phyloP scores from a whole-genome alignment of 2,113 vertebrate genomes.

The Brachirus orientalis region DNA sequence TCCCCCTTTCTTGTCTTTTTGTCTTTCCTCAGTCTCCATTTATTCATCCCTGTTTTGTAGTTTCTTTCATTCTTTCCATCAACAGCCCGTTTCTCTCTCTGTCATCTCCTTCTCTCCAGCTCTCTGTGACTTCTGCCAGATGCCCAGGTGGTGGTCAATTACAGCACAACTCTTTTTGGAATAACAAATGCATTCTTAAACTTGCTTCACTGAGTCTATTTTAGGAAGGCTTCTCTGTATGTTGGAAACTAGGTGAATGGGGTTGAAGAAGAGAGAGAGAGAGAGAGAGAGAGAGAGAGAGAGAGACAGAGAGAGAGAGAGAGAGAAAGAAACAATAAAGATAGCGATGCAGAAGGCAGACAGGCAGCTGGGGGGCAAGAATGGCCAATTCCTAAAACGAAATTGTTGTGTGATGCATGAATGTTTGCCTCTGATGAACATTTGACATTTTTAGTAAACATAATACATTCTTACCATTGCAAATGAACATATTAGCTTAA shows the following conservation, averaged over 20 bases:
- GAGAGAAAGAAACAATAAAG: slow-evolving; percentile 10
- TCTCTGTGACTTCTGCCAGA: slow-evolving; percentile 68
- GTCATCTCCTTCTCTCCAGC: slow-evolving; percentile 38
- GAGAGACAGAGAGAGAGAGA: slow-evolving; percentile 9
- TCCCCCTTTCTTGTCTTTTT: slow-evolving; percentile 59
- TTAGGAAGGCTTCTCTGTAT: slow-evolving; percentile 54
- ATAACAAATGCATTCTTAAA: slow-evolving; percentile 75
- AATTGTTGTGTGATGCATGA: slow-evolving; percentile 3
- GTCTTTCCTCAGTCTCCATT: slow-evolving; percentile 57
- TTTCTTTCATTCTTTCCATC: slow-evolving; percentile 70
- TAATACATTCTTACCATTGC: background rate
- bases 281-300: background rate
- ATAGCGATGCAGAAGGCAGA: slow-evolving; percentile 27
- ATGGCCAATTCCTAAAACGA: too few relatives aligned
- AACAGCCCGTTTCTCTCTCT: slow-evolving; percentile 41
- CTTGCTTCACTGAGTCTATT: slow-evolving; percentile 60
- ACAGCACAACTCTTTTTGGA: slow-evolving; percentile 68
- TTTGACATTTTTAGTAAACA: background rate
- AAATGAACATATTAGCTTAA: background rate
- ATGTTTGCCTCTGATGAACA: slow-evolving; percentile 44
- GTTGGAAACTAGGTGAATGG: slow-evolving; percentile 58
- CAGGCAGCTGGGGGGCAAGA: too few relatives aligned
- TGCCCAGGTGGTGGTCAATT: slow-evolving; percentile 77
- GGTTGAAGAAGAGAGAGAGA: slow-evolving; percentile 16
- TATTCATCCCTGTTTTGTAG: slow-evolving; percentile 60